Base-by-base conservation (phyloP, 2,113 vertebrate species). In the Cephalopterus ornatus region DNA sequence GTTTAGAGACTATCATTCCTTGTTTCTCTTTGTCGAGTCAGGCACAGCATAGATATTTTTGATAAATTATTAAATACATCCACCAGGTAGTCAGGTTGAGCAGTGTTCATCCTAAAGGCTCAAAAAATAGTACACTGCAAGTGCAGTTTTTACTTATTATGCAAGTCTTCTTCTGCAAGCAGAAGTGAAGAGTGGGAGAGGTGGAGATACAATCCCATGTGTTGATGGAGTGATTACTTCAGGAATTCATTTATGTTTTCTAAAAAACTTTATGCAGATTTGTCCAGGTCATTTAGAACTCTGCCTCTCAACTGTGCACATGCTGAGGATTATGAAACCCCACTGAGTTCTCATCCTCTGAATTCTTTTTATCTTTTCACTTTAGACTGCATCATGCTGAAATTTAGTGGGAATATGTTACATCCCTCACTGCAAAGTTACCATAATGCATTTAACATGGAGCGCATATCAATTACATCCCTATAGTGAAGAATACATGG, bases 111-210 rank as follows among this genome's bases (percentile, higher is more conserved):
- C 82, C 56, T 92, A 67, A 85, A 93, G 82, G 75, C 90, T 96
- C 33, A 71, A 94, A 96, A 96, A 90, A 70, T 42, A 92, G 79
- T 86, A 44, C 61, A 62, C 49, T 84, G 88, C 88, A 85, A 93
- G 75, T 72, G 79, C 73, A 68, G 80, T 75, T 96, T 91, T 88
- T 81, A 71, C 73, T 95, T 92, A 77, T 86, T 95, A 95, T 95
- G 93, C 91, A 93, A 96, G 95, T 75, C 47, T 4, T 91, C 87
- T 92, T 94, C 74, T 94, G 85, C 92, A 88, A 95, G 92, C 85
- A 94, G 92, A 92, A 96, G 88, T 88, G 93, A 95, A 90, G 95
- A 95, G 93, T 95, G 93, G 95, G 96, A 97, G 95, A 96, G 93
- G 92, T 92, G 90, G 76, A 92, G 83, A 94, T 93, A 83, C 92